phyloP scores from a whole-genome alignment of 2,113 vertebrate species.

The Chrysemys picta region DNA sequence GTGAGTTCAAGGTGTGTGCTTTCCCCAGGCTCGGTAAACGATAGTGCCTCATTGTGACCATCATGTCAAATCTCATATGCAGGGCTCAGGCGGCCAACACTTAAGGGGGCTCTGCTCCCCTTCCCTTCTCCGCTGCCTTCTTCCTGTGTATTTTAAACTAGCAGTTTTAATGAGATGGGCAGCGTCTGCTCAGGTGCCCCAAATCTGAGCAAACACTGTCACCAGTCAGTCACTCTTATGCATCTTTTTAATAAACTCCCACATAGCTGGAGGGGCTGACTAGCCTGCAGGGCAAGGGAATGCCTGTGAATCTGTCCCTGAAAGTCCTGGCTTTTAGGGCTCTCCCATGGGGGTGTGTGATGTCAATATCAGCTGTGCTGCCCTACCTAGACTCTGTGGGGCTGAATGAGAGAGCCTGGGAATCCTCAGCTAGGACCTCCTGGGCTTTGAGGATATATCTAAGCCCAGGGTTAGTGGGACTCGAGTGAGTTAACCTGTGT shows the following conservation, averaged over 20 bases:
- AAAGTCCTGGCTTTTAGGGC: background rate
- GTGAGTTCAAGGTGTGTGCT: fast-evolving
- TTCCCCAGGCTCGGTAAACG: fast-evolving
- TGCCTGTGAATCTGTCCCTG: background rate
- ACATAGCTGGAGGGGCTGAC: background rate
- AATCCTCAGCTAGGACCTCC: too few species aligned
- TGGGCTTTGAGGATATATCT: too few species aligned
- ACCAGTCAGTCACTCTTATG: background rate
- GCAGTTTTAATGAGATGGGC: background rate
- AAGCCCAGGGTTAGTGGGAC: too few species aligned
- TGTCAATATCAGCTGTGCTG: too few species aligned
- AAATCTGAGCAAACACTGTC: background rate
- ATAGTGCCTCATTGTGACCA: fast-evolving
- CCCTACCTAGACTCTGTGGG: too few species aligned
- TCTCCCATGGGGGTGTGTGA: background rate
- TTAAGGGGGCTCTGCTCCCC: background rate
- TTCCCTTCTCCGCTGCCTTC: background rate
- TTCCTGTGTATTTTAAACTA: background rate
- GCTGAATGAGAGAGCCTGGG: too few species aligned
- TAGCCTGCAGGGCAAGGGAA: background rate
- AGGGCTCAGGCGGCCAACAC: background rate
- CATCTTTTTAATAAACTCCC: background rate
- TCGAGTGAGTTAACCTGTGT: too few species aligned
- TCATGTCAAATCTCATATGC: fast-evolving
- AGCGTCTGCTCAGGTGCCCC: background rate